Conservation (phyloP, 2,888 invertebrate species). For the Leucophora obtusa region DNA sequence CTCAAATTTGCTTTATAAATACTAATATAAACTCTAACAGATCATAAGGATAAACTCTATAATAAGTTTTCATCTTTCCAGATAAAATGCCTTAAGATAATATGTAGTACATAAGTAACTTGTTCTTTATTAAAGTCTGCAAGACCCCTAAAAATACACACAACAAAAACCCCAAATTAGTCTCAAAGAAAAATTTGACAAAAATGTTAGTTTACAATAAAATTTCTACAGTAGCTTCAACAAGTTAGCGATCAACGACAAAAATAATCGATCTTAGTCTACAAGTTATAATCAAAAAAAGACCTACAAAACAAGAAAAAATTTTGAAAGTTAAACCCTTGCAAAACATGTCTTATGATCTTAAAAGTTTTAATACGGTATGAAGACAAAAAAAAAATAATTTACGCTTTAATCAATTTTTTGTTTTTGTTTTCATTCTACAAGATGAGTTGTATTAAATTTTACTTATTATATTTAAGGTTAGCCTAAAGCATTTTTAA, state of each 20-base stretch:
- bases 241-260: slow-evolving; percentile 77
- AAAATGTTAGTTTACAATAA: slow-evolving; percentile 39
- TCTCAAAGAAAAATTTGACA: slow-evolving; percentile 27
- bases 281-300: slow-evolving; percentile 73
- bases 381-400: slow-evolving; percentile 73
- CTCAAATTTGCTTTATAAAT: no score
- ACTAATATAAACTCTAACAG: slow-evolving; percentile 34
- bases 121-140: background rate
- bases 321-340: no score
- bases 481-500: slow-evolving; percentile 54
- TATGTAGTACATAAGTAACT: background rate
- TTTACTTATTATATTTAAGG: slow-evolving; percentile 46
- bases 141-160: background rate
- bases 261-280: slow-evolving; percentile 72
- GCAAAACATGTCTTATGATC: slow-evolving; percentile 23
- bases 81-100: slow-evolving; percentile 41
- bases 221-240: slow-evolving; percentile 73
- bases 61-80: slow-evolving; percentile 34
- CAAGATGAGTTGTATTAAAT: slow-evolving; percentile 36
- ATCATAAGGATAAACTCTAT: slow-evolving; percentile 49
- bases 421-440: slow-evolving; percentile 16
- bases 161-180: slow-evolving; percentile 14
- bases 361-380: slow-evolving; percentile 25
- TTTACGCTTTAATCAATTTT: slow-evolving; percentile 78
- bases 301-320: background rate